A percentile compares a stretch with the other conserved stretches of the same genome.
Evolutionary conservation across 64 coral and sea anemone species (phyloP).

Genomic region (Acropora tenuis): DNA sequence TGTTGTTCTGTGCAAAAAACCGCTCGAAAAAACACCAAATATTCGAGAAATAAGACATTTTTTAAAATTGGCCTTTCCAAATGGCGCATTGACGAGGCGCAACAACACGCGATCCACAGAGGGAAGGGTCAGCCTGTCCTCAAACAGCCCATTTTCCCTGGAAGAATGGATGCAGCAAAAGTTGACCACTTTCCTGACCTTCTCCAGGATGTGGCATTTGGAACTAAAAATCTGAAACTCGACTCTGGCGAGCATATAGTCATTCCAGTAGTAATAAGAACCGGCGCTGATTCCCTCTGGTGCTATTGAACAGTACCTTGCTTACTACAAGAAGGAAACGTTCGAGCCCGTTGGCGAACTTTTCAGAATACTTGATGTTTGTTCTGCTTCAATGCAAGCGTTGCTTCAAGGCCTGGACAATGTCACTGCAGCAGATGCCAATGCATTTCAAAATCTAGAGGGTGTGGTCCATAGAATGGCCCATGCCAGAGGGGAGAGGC

Average conservation of each 20-base stretch:
- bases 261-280: slow-evolving; percentile 43
- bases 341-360: slow-evolving; percentile 44
- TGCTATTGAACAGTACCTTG: neutral
- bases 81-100: neutral
- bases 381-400: neutral
- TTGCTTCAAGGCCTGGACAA: slow-evolving; percentile 2
- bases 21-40: too few species aligned
- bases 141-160: neutral
- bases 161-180: slow-evolving; percentile 34
- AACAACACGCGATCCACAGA: neutral
- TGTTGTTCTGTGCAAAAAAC: too few species aligned
- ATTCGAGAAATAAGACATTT: too few species aligned
- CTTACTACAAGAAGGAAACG: neutral
- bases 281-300: slow-evolving; percentile 25
- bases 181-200: slow-evolving; percentile 38
- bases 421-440: neutral
- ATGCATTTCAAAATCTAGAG: neutral
- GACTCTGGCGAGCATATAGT: slow-evolving; percentile 23
- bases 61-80: neutral
- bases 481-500: neutral
- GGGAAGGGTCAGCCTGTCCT: neutral
- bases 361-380: slow-evolving; percentile 50
- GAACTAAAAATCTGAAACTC: slow-evolving; percentile 33
- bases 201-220: slow-evolving; percentile 35
- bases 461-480: too few species aligned